Conservation (phyloP, 2,113 vertebrate species). For the Ceyx margarethae region DNA sequence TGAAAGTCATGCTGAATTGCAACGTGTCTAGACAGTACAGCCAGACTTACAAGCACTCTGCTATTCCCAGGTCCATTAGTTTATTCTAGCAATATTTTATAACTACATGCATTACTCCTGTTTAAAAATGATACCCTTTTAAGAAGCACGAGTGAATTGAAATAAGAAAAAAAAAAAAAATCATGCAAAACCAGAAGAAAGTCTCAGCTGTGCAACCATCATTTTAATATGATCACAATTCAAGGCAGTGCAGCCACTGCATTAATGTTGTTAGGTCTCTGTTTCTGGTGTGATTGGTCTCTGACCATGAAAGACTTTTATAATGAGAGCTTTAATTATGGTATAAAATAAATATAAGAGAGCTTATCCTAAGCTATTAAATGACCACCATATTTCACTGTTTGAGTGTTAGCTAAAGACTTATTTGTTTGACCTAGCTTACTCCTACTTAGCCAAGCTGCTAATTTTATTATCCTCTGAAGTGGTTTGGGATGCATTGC, state of each 20-base stretch:
- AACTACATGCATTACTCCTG: not conserved
- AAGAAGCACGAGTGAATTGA: not conserved
- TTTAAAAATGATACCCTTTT: not conserved
- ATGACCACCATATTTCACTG: not conserved
- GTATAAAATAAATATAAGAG: not conserved
- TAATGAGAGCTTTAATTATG: constrained; percentile 25
- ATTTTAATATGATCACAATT: not conserved
- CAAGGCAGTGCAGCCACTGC: not conserved
- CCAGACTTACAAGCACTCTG: not conserved
- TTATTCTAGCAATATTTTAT: not conserved
- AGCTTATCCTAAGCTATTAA: not conserved
- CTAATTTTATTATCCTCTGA: constrained; percentile 53
- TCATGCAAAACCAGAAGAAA: not conserved
- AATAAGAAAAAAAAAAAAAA: not conserved
- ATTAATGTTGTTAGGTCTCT: not conserved
- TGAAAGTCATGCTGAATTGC: not conserved
- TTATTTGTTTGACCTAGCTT: constrained; percentile 36
- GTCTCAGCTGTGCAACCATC: not conserved
- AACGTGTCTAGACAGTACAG: not conserved
- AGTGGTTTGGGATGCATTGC: constrained; percentile 5
- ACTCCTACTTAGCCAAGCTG: constrained; percentile 25
- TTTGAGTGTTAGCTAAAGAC: not conserved
- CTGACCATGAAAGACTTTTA: not conserved
- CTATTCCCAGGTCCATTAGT: not conserved
- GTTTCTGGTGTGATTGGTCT: not conserved